Percentiles rank a stretch among this genome's conserved stretches.
Evolutionary conservation across 2,797 vertebrate species (phyloP).

Genomic region (Enteromius treurensis): DNA sequence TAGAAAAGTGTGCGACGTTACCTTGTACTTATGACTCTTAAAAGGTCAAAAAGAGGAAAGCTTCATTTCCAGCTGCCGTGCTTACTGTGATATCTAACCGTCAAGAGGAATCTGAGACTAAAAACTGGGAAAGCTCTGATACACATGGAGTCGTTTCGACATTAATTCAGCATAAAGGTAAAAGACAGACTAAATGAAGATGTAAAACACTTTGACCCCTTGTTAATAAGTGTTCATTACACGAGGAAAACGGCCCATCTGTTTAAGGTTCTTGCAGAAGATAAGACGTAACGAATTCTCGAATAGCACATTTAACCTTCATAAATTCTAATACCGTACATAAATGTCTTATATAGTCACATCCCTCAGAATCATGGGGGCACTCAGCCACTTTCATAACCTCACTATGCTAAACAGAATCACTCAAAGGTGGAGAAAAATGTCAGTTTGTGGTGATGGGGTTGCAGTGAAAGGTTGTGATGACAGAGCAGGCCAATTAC

Average conservation of each 20-base stretch:
- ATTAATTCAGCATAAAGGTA: constrained; percentile 18
- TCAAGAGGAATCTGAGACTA: constrained; percentile 2
- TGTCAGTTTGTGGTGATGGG: constrained; percentile 13
- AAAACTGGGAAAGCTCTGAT: constrained; percentile 22
- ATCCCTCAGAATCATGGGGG: constrained; percentile 45
- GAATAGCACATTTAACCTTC: constrained; percentile 45
- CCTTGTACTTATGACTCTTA: constrained; percentile 25
- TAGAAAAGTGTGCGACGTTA: background rate
- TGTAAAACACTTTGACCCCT: constrained; percentile 42
- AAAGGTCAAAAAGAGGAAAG: constrained; percentile 37
- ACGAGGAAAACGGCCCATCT: constrained; percentile 43
- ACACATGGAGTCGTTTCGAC: background rate
- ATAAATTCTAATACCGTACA: constrained; percentile 37
- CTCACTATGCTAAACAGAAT: constrained; percentile 46
- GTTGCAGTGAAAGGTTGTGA: constrained; percentile 47
- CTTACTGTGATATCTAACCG: background rate
- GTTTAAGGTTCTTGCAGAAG: constrained; percentile 48
- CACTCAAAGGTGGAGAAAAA: constrained; percentile 43
- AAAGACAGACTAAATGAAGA: constrained; percentile 45
- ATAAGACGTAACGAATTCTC: constrained; percentile 46
- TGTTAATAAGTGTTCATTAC: constrained; percentile 55
- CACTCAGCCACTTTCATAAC: constrained; percentile 45
- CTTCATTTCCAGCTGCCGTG: background rate
- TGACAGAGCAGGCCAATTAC: constrained; percentile 57
- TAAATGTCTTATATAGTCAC: constrained; percentile 47